Conservation (phyloP, 2,888 invertebrate genomes). For the Temnothorax unifasciatus region DNA sequence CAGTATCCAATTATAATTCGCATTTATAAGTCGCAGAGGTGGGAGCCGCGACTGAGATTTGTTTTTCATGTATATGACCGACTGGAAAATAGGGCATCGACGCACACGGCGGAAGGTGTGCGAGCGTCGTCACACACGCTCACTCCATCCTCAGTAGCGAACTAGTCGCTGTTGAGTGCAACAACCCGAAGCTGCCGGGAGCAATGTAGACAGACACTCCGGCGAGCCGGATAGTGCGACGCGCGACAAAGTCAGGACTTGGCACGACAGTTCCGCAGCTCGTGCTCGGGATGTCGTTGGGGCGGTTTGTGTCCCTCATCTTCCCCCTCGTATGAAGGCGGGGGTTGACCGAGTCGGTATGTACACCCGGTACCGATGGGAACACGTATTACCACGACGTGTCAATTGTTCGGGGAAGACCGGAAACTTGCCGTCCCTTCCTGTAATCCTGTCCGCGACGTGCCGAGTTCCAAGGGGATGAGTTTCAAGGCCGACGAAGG, state of each 20-base stretch:
- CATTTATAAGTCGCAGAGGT: neutral
- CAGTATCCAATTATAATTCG: neutral
- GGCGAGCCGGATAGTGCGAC: conserved; percentile 64
- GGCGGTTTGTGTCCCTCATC: conserved; percentile 41
- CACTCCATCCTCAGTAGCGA: conserved; percentile 67
- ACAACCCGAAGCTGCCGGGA: conserved; percentile 59
- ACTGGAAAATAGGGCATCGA: conserved; percentile 58
- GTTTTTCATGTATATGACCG: conserved; percentile 36
- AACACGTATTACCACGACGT: conserved; percentile 75
- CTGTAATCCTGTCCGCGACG: conserved; percentile 69
- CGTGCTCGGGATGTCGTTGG: conserved; percentile 70
- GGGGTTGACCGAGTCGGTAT: conserved; percentile 11
- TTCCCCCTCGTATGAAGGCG: neutral
- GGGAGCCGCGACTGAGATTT: neutral
- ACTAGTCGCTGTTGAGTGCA: conserved; percentile 57
- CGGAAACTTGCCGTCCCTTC: conserved; percentile 73
- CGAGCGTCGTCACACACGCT: conserved; percentile 71
- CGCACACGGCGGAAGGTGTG: conserved; percentile 49
- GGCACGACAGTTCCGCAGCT: conserved; percentile 75
- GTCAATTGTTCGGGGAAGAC: conserved; percentile 79
- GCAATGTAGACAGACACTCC: conserved; percentile 58
- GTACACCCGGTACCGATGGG: conserved; percentile 40
- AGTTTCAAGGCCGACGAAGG: conserved; percentile 72
- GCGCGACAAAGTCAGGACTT: conserved; percentile 78
- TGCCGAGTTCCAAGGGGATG: conserved; percentile 48